These are phyloP conservation scores for Setophaga kirtlandii DNA, from an alignment of 2,113 vertebrate species.

Conservation along the genomic window DNA sequence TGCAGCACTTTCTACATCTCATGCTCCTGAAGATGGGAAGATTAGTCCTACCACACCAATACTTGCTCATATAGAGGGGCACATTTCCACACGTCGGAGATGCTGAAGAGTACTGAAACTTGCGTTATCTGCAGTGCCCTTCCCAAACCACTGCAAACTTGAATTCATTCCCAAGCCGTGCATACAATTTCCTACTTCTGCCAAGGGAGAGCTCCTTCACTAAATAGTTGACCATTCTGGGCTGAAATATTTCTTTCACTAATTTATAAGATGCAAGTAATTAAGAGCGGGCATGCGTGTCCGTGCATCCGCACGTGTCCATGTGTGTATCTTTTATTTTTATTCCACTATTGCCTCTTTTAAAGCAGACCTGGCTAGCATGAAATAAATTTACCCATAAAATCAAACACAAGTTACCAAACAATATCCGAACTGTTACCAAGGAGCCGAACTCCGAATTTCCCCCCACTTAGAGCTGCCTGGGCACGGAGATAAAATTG, in stretches of 20 bases:
- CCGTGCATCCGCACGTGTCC: accelerated
- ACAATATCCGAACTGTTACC: not conserved
- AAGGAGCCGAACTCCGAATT: not conserved
- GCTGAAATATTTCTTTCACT: not conserved
- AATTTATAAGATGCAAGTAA: constrained; percentile 5
- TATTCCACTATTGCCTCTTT: not conserved
- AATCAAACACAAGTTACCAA: not conserved
- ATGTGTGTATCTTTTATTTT: not conserved
- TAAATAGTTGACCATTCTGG: not conserved
- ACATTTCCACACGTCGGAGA: not conserved
- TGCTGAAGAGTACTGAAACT: not conserved
- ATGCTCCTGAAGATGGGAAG: not conserved
- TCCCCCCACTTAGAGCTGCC: not conserved
- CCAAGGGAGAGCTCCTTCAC: not conserved
- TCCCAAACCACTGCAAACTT: constrained; percentile 22
- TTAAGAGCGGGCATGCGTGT: accelerated
- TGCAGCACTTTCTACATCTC: not conserved
- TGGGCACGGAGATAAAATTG: not conserved
- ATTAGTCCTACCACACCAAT: not conserved
- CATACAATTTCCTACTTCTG: not conserved
- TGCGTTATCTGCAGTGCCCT: constrained; percentile 51
- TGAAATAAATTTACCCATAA: not conserved
- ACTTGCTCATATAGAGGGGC: not conserved
- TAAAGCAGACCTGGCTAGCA: not conserved
- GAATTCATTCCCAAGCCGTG: not conserved